phyloP scores from a whole-genome alignment of 2,113 vertebrate genomes.

The Pelecanus crispus region DNA sequence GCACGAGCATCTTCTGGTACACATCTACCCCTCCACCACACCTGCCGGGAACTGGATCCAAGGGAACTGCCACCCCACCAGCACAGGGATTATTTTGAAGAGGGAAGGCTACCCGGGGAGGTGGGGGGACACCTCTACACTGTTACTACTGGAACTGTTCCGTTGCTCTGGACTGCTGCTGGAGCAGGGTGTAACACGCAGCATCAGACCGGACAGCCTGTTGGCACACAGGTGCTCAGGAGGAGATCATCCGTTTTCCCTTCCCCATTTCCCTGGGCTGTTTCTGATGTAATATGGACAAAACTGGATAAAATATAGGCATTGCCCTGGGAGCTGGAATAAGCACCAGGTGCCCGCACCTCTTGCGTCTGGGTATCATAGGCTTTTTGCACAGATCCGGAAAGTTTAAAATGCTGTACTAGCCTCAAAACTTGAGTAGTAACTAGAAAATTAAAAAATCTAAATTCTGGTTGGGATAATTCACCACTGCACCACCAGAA shows the following conservation, averaged over 20 bases:
- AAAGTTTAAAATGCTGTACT: neutral
- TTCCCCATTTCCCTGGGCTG: neutral
- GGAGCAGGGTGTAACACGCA: neutral
- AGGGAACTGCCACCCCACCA: neutral
- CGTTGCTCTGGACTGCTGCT: neutral
- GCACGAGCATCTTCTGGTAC: neutral
- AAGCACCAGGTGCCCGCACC: neutral
- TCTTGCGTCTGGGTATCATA: neutral
- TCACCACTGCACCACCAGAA: neutral
- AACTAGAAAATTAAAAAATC: neutral
- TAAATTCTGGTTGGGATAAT: neutral
- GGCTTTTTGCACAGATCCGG: neutral
- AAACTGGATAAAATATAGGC: neutral
- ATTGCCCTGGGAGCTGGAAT: neutral
- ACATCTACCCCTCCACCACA: neutral
- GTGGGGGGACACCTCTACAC: neutral
- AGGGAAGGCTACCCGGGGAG: neutral
- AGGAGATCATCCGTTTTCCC: neutral
- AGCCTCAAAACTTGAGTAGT: neutral
- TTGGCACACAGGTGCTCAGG: neutral
- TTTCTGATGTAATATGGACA: neutral
- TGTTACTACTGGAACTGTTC: too few species aligned
- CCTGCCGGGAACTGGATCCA: neutral
- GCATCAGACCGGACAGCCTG: neutral
- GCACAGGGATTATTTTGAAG: neutral